Evolutionary conservation across 1,140 invertebrate genomes (phyloP), one percentile per base, ranked within the genome.

Genomic region (Cherax destructor): DNA sequence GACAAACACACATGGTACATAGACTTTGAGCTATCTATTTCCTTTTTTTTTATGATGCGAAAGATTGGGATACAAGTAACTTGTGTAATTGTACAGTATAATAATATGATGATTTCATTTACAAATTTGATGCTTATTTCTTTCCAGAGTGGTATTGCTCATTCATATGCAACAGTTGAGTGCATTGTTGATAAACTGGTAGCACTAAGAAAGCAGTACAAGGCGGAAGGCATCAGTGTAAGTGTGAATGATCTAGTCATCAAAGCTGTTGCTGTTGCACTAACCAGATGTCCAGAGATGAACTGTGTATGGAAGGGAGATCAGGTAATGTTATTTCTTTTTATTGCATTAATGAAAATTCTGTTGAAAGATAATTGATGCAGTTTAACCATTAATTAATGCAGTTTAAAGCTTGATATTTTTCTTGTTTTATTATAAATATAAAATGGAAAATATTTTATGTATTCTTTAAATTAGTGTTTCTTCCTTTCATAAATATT

Each of bases 191-290:
- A 96, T 93, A 94, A 95, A 50, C 92, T 96, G 30, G 83, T 96
- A 47, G 94, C 94, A 93, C 77, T 94, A 49, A 89, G 94, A 49
- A 93, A 94, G 76, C 76, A 93, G 24, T 93, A 93, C 74, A 93
- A 93, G 92, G 72, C 49, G 6, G 94, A 95, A 47, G 95, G 95
- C 52, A 93, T 95, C 18, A 95, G 96, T 93, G 94, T 96, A 21
- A 96, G 96, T 7, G 94, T 97, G 3, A 97, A 97, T 94, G 96
- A 97, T 93, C 96, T 97, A 92, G 94, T 97, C 76, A 96, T 97
- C 88, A 97, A 97, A 93, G 95, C 96, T 11, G 94, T 95, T 59
- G 96, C 96, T 3, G 92, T 96, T n/a, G 95, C 96, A 3, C 93
- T 96, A 94, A 94, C 94, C 93, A 92, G 95, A 92, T 95, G 96